phyloP scores from a whole-genome alignment of 1,140 invertebrate genomes.

The Eciton burchellii region DNA sequence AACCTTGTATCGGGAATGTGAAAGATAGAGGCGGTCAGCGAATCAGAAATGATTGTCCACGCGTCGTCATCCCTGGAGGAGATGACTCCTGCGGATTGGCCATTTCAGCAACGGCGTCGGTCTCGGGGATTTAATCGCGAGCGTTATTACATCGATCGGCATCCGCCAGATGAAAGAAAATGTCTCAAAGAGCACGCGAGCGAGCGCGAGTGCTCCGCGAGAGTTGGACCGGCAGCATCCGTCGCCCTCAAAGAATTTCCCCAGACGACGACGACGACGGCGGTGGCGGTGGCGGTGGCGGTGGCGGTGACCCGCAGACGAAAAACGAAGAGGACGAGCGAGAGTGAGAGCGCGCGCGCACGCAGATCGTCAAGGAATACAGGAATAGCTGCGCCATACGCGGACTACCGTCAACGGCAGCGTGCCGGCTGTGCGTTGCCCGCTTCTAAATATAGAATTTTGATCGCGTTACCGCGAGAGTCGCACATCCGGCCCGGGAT shows the following conservation, averaged over 20 bases:
- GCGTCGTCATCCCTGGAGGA: too few species aligned
- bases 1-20: too few species aligned
- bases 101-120: too few species aligned
- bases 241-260: conserved; percentile 39
- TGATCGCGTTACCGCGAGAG: conserved; percentile 65
- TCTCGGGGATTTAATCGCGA: conserved; percentile 51
- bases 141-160: too few species aligned
- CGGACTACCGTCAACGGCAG: conserved; percentile 45
- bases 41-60: too few species aligned
- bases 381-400: conserved; percentile 70
- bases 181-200: conserved; percentile 24
- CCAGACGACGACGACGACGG: conserved; percentile 51
- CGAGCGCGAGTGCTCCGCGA: conserved; percentile 4
- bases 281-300: conserved; percentile 21
- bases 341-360: neutral
- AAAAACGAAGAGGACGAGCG: conserved; percentile 63
- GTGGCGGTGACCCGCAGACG: conserved; percentile 52
- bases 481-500: conserved; percentile 63
- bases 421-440: conserved; percentile 55
- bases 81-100: too few species aligned
- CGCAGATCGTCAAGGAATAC: conserved; percentile 59
- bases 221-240: conserved; percentile 13
- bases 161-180: conserved; percentile 38
- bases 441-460: conserved; percentile 76
- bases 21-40: too few species aligned